Evolutionary conservation across 2,888 invertebrate genomes (phyloP).

Genomic region (Lasiommata megera): DNA sequence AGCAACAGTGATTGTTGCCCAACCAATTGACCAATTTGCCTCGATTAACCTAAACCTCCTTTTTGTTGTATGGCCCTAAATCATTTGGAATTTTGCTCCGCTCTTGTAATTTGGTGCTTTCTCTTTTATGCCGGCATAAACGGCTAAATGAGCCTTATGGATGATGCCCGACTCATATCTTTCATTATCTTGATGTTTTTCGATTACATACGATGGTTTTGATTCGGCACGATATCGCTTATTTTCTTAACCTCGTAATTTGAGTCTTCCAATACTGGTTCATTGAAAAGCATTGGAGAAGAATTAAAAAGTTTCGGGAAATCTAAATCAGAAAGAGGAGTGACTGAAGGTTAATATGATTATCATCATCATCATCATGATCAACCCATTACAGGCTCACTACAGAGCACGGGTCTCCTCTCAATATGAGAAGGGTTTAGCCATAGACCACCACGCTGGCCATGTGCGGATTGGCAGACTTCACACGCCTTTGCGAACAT

Average conservation of each 20-base stretch:
- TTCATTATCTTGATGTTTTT: constrained; percentile 9
- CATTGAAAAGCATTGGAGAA: background rate
- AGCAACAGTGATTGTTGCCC: constrained; percentile 41
- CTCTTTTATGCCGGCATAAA: constrained; percentile 34
- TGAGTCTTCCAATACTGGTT: background rate
- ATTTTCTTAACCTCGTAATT: background rate
- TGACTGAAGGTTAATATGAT: no score
- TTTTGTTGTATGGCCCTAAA: constrained; percentile 35
- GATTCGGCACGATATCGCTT: background rate
- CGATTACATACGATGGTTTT: background rate
- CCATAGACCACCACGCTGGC: no score
- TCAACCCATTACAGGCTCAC: no score
- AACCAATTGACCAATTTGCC: constrained; percentile 45
- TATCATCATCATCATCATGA: no score
- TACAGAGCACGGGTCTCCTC: no score
- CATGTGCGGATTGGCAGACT: no score
- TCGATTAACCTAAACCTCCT: constrained; percentile 41
- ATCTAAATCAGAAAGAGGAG: no score
- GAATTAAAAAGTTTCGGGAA: no score
- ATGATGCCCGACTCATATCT: constrained; percentile 6
- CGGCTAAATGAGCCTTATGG: constrained; percentile 18
- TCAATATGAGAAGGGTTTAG: no score
- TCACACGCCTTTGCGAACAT: no score
- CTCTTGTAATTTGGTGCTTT: constrained; percentile 43
- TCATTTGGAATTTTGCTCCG: constrained; percentile 39